Percentiles rank a stretch among this genome's conserved stretches.
phyloP scores from a whole-genome alignment of 2,888 invertebrate genomes.

The Spisula subtruncata region DNA sequence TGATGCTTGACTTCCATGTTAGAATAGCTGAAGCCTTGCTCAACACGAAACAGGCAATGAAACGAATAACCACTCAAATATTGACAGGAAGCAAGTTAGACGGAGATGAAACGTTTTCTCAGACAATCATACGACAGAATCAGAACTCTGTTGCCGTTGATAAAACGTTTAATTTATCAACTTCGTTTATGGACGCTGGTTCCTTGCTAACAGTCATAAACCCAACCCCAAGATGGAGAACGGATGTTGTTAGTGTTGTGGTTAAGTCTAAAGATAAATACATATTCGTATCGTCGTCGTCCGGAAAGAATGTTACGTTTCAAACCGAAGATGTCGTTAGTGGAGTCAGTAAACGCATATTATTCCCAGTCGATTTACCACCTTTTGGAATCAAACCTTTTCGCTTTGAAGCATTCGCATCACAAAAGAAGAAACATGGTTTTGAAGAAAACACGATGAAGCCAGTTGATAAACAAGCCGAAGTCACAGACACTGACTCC shows the following conservation, averaged over 20 bases:
- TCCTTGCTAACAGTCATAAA: slow-evolving; percentile 58
- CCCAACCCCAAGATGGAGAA: slow-evolving; percentile 62
- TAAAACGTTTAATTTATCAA: slow-evolving; percentile 15
- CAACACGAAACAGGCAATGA: slow-evolving; percentile 71
- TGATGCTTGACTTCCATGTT: slow-evolving; percentile 95
- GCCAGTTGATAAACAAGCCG: neutral
- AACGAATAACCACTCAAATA: slow-evolving; percentile 67
- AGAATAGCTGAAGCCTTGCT: slow-evolving; percentile 73
- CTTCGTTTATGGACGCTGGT: slow-evolving; percentile 38
- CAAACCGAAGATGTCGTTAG: slow-evolving; percentile 17
- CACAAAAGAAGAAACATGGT: neutral
- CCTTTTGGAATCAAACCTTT: slow-evolving; percentile 90
- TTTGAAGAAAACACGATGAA: neutral
- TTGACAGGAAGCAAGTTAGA: slow-evolving; percentile 68
- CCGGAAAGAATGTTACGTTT: slow-evolving; percentile 24
- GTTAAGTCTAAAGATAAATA: slow-evolving; percentile 36
- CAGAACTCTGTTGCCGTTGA: neutral
- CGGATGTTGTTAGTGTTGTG: slow-evolving; percentile 62
- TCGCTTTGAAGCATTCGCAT: slow-evolving; percentile 28
- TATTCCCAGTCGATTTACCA: slow-evolving; percentile 90
- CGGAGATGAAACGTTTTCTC: neutral
- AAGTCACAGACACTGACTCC: neutral
- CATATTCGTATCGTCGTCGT: slow-evolving; percentile 89
- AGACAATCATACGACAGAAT: slow-evolving; percentile 29
- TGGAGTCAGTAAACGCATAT: slow-evolving; percentile 16